Conservation (phyloP, 2,113 vertebrate genomes). For the Tragelaphus buxtoni region DNA sequence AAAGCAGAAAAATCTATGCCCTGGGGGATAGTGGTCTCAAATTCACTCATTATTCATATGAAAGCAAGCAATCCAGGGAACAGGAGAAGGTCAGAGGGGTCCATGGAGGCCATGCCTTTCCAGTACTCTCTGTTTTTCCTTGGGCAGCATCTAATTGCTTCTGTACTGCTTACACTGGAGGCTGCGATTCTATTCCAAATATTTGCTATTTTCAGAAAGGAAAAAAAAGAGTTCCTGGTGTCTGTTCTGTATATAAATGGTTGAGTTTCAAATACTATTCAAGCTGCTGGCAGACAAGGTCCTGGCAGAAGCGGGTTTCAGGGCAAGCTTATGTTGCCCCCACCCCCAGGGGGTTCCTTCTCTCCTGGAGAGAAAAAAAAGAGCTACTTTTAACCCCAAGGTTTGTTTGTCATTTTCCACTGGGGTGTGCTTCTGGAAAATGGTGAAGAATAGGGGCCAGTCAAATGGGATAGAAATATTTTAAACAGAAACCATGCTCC, state of each 20-base stretch:
- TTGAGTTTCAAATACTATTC: neutral
- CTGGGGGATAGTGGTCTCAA: neutral
- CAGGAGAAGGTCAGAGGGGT: conserved; percentile 10
- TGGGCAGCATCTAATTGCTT: conserved; percentile 30
- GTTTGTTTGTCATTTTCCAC: neutral
- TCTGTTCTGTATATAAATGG: conserved; percentile 35
- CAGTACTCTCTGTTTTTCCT: neutral
- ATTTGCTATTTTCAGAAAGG: conserved; percentile 18
- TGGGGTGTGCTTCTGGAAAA: neutral
- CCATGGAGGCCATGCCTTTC: neutral
- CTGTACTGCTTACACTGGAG: conserved; percentile 11
- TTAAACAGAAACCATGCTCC: neutral
- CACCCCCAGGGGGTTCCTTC: neutral
- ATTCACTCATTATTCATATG: neutral
- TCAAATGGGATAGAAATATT: neutral
- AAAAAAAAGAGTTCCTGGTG: neutral
- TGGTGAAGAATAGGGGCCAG: accelerated
- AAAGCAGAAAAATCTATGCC: neutral
- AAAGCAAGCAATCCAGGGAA: neutral
- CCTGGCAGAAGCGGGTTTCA: neutral
- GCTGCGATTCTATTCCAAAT: conserved; percentile 32
- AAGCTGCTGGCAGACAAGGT: neutral
- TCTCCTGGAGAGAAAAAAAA: neutral
- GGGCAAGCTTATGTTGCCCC: neutral
- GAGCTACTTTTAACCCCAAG: neutral